Percentiles rank a stretch among this genome's conserved stretches.
phyloP scores from a whole-genome alignment of 2,113 vertebrate genomes.

The Ursus arctos region DNA sequence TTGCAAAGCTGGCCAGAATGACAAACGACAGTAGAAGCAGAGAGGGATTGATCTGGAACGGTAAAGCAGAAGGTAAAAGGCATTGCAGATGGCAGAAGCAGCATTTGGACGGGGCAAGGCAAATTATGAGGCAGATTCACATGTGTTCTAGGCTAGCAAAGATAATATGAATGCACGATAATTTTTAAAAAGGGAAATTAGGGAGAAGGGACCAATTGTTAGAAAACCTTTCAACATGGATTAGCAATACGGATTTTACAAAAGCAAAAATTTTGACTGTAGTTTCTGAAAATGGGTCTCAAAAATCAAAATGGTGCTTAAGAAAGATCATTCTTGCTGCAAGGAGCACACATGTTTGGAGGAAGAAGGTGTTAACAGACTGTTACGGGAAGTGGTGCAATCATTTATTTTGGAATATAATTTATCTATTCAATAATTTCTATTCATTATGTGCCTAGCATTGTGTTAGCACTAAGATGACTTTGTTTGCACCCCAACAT shows the following conservation, averaged over 20 bases:
- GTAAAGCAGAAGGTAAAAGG: background rate
- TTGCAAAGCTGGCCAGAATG: background rate
- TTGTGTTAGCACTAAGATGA: background rate
- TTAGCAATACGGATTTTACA: background rate
- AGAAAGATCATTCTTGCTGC: background rate
- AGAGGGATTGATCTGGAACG: background rate
- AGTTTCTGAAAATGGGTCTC: constrained; percentile 43
- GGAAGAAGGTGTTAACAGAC: background rate
- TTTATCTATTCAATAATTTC: constrained; percentile 17
- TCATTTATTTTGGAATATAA: constrained; percentile 52
- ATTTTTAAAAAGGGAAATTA: constrained; percentile 20
- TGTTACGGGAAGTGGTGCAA: background rate
- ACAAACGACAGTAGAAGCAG: background rate
- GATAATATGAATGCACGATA: background rate
- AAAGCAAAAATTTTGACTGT: background rate
- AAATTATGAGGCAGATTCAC: background rate
- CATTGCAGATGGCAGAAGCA: background rate
- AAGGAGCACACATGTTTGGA: background rate
- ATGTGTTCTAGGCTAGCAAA: background rate
- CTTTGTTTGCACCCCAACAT: constrained; percentile 53
- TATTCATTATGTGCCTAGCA: constrained; percentile 29
- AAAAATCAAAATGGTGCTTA: constrained; percentile 35
- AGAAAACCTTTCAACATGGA: constrained; percentile 10
- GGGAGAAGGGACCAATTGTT: background rate
- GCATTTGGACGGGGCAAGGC: background rate